These are phyloP conservation scores for Enteromius trimaculatus DNA, from an alignment of 2,797 vertebrate species.

Conservation along the genomic window DNA sequence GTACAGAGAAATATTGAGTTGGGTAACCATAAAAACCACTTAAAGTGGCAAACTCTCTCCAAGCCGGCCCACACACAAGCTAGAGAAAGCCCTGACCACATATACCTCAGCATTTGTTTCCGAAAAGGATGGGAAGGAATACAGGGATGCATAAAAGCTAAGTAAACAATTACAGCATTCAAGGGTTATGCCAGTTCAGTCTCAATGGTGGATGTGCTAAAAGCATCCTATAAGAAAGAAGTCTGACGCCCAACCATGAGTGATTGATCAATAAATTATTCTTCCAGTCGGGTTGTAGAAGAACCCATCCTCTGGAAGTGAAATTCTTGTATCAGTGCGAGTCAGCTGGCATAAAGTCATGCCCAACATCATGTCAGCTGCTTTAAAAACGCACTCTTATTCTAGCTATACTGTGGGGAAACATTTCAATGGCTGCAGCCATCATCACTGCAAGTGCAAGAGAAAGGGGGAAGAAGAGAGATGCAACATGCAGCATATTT, in stretches of 20 bases:
- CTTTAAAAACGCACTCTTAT: conserved; percentile 30
- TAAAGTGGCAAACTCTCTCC: conserved; percentile 16
- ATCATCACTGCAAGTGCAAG: no score
- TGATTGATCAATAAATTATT: not conserved
- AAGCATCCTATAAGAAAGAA: conserved; percentile 8
- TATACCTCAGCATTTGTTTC: conserved; percentile 3
- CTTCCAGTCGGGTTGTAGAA: not conserved
- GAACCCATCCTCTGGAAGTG: conserved; percentile 6
- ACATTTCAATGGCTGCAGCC: conserved; percentile 48
- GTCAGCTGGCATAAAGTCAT: conserved; percentile 30
- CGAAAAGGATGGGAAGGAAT: not conserved
- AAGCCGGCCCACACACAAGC: conserved; percentile 23
- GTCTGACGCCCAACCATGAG: not conserved
- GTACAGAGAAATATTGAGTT: conserved; percentile 37
- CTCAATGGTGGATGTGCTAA: not conserved
- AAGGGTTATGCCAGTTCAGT: not conserved
- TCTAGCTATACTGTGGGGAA: conserved; percentile 64
- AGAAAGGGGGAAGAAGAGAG: not conserved
- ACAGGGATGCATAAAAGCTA: not conserved
- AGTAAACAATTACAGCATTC: conserved; percentile 16
- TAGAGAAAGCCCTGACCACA: conserved; percentile 25
- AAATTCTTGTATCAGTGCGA: not conserved
- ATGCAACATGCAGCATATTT: conserved; percentile 2
- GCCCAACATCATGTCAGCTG: not conserved
- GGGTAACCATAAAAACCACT: conserved; percentile 21